Conservation (phyloP, 2,888 invertebrate genomes). For the Parnassius glacialis region DNA sequence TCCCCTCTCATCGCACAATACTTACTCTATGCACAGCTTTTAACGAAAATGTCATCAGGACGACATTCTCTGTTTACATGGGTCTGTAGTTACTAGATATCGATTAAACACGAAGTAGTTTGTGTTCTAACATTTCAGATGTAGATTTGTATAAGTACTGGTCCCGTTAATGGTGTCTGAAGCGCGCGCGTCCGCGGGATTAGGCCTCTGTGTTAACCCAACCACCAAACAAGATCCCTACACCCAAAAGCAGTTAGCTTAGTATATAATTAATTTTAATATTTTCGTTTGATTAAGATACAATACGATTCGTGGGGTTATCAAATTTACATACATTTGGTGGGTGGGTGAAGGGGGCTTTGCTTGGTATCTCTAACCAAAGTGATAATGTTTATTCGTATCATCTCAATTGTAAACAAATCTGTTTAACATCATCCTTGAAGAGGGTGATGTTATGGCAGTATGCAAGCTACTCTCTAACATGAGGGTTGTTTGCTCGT, state of each 20-base stretch:
- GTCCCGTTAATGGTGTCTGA: constrained; percentile 34
- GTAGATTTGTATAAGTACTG: constrained; percentile 39
- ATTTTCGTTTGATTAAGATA: constrained; percentile 22
- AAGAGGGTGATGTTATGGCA: constrained; percentile 11
- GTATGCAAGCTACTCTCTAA: constrained; percentile 52
- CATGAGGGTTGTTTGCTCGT: constrained; percentile 59
- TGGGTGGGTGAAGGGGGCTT: constrained; percentile 82
- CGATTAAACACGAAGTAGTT: constrained; percentile 43
- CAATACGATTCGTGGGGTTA: constrained; percentile 30
- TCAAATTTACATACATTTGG: constrained; percentile 71
- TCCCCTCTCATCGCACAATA: constrained; percentile 26
- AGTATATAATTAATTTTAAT: constrained; percentile 30
- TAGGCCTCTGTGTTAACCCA: constrained; percentile 77
- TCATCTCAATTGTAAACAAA: background rate
- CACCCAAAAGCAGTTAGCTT: constrained; percentile 69
- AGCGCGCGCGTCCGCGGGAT: constrained; percentile 76
- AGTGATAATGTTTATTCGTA: constrained; percentile 19
- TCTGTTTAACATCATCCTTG: constrained; percentile 24
- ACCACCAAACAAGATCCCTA: constrained; percentile 81
- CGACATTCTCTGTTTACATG: constrained; percentile 42
- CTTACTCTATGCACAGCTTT: constrained; percentile 34
- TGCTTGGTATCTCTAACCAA: constrained; percentile 79
- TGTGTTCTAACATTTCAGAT: constrained; percentile 56
- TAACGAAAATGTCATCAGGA: constrained; percentile 45
- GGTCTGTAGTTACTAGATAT: constrained; percentile 31